phyloP scores from a whole-genome alignment of 2,888 invertebrate genomes.

The Lasioglossum lativentre region DNA sequence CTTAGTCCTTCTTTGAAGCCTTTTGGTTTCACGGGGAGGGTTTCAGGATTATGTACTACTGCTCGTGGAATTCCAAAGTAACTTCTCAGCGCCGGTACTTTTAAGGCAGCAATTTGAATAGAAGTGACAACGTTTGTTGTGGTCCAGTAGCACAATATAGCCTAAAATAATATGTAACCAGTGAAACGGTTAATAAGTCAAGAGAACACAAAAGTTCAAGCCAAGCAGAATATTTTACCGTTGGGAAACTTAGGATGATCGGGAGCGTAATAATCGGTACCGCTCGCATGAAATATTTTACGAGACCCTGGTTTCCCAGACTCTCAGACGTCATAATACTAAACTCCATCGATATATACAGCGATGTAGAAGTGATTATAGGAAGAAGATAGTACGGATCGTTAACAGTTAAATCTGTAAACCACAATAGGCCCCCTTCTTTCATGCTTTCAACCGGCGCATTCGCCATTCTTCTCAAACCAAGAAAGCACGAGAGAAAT shows the following conservation, averaged over 20 bases:
- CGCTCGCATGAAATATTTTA: slow-evolving; percentile 91
- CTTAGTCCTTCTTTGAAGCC: slow-evolving; percentile 33
- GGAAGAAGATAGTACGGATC: slow-evolving; percentile 97
- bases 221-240: slow-evolving; percentile 85
- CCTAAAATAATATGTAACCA: slow-evolving; percentile 84
- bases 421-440: slow-evolving; percentile 96
- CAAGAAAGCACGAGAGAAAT: slow-evolving; percentile 96
- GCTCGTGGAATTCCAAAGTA: slow-evolving; percentile 91
- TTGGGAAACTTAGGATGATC: slow-evolving; percentile 94
- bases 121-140: slow-evolving; percentile 95
- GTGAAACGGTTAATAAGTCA: neutral
- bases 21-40: slow-evolving; percentile 79
- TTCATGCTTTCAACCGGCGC: slow-evolving; percentile 96
- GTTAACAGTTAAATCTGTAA: slow-evolving; percentile 94
- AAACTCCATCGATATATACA: slow-evolving; percentile 93
- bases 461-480: slow-evolving; percentile 94
- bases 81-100: slow-evolving; percentile 90
- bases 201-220: neutral
- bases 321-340: slow-evolving; percentile 90
- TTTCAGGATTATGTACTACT: slow-evolving; percentile 86
- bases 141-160: slow-evolving; percentile 95
- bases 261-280: slow-evolving; percentile 93
- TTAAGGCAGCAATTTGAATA: slow-evolving; percentile 91
- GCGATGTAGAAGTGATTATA: slow-evolving; percentile 92
- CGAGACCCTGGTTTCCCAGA: slow-evolving; percentile 87